Base-by-base conservation (phyloP, 64 coral and sea anemone genomes). In the Pachyseris speciosa region DNA sequence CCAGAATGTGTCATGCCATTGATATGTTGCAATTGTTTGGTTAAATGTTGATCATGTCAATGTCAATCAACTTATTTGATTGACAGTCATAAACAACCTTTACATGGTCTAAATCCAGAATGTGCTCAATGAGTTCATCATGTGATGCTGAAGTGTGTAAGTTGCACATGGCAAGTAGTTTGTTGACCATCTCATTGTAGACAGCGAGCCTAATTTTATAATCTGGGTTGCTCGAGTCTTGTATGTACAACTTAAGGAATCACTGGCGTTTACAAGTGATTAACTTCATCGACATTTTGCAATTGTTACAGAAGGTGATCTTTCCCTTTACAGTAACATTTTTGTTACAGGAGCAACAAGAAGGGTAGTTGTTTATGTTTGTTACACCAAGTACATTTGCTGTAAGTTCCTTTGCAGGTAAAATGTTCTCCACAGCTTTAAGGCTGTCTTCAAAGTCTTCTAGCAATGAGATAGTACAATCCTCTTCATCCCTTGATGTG, bases 311-410 rank as follows among this genome's bases (percentile, higher is more conserved):
- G 78, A 64, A 66, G 19, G 74, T 74, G 26, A 90, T 45, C 25
- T 90, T 90, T 72, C 87, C 87, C 48, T 90, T 90, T 57, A 80
- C 79, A 39, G 87, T 79, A 55, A 90, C 58, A 31, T 76, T 80
- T 58, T 90, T 90, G 43, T 47, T 61, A 90, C 87, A 80, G 38
- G 74, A 78, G 53, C 72, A 78, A 64, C 87, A 81, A 43, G 72
- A 66, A 51, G 40, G 76, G 75, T 78, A 68, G 66, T 42, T 90
- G 59, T 67, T 80, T 44, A 79, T 64, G 76, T 64, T 90, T 74
- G 45, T 79, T 3, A 87, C 84, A 47, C 84, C 84, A 70, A 69
- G 11, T 29, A 74, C 32, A 15, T 71, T 71, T 30, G 69, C 85
- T 51, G 68, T 87, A 55, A 48, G n/a, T 38, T 87, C 64, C 13